phyloP scores from a whole-genome alignment of 2,797 vertebrate genomes.

The Poecilia velifera region DNA sequence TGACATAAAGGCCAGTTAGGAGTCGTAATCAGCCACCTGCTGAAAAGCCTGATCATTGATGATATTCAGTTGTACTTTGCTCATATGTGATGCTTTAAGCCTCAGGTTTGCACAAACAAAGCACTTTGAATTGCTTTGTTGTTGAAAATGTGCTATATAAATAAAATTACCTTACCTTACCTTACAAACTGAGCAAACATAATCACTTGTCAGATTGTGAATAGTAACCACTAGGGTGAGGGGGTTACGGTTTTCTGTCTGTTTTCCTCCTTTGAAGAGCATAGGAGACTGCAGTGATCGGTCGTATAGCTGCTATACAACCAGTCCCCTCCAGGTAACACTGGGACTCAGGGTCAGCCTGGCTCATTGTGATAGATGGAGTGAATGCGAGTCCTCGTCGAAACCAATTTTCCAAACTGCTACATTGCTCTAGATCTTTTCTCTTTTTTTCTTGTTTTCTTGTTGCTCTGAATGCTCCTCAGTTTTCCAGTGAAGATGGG shows the following conservation, averaged over 20 bases:
- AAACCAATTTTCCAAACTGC: not conserved
- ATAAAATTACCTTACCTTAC: too few relatives aligned
- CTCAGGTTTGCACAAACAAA: not conserved
- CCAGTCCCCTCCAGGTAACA: conserved; percentile 4
- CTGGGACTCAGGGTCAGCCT: conserved; percentile 12
- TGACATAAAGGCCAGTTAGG: not conserved
- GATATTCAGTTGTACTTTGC: not conserved
- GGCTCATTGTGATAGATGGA: conserved; percentile 28
- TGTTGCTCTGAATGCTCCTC: conserved; percentile 45
- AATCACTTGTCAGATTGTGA: not conserved
- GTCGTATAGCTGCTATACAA: not conserved
- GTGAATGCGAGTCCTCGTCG: conserved; percentile 3
- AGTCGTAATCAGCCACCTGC: not conserved
- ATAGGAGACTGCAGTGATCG: conserved; percentile 1
- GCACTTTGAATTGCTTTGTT: too few relatives aligned
- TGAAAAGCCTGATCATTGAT: not conserved
- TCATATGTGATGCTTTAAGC: not conserved
- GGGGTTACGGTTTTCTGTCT: not conserved
- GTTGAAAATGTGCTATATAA: too few relatives aligned
- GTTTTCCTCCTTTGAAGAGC: not conserved
- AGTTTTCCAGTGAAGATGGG: conserved; percentile 25
- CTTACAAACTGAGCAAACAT: not conserved
- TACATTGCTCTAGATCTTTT: not conserved
- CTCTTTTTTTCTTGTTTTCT: conserved; percentile 9
- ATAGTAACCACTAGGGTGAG: not conserved